phyloP scores from a whole-genome alignment of 1,140 invertebrate genomes.

The Xylocopa sonorina region DNA sequence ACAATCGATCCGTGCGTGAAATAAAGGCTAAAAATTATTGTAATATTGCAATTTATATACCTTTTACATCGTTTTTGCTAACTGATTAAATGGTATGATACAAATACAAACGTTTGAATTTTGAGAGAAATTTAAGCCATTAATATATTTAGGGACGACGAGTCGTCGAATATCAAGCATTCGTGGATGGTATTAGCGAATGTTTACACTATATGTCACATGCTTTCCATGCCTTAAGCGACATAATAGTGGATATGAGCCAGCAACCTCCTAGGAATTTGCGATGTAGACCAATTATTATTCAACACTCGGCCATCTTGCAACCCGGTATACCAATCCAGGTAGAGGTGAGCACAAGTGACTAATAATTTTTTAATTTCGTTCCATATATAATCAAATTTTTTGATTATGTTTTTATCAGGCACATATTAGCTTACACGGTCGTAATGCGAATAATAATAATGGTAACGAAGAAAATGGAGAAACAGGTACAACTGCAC shows the following conservation, averaged over 20 bases:
- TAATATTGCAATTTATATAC: too few species aligned
- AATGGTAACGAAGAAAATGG: constrained; percentile 70
- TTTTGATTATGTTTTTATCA: constrained; percentile 57
- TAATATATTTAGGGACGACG: constrained; percentile 74
- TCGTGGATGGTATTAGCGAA: constrained; percentile 89
- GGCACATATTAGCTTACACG: constrained; percentile 83
- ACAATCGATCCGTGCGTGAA: too few species aligned
- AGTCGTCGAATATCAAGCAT: constrained; percentile 83
- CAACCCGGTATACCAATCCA: constrained; percentile 86
- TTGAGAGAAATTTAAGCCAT: constrained; percentile 3
- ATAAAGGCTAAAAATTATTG: too few species aligned
- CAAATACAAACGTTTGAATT: background rate
- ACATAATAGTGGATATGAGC: constrained; percentile 89
- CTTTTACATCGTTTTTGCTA: too few species aligned
- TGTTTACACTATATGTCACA: constrained; percentile 93
- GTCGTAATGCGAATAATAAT: constrained; percentile 72
- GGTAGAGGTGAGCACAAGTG: constrained; percentile 80
- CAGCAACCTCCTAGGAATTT: constrained; percentile 87
- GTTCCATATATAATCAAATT: background rate
- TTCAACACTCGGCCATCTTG: constrained; percentile 86
- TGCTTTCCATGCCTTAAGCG: constrained; percentile 93
- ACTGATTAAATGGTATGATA: background rate
- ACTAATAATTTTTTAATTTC: background rate
- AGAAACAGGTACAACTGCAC: constrained; percentile 64
- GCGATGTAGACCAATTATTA: constrained; percentile 87